phyloP scores from a whole-genome alignment of 1,140 invertebrate species.

The Cotesia glomerata region DNA sequence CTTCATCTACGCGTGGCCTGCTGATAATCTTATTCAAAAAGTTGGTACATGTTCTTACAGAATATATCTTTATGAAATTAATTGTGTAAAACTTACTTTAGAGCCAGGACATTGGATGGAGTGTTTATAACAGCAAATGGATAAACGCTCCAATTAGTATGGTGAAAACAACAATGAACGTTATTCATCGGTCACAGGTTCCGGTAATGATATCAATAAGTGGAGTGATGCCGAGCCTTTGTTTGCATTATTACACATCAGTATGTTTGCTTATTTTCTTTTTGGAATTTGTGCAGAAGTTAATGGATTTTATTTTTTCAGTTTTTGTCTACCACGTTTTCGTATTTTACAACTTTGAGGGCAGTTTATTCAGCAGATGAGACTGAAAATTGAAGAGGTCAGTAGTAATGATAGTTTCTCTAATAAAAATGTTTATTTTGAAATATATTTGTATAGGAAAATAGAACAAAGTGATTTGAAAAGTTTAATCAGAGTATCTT shows the following conservation, averaged over 20 bases:
- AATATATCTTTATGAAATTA: not conserved
- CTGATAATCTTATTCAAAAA: conserved; percentile 37
- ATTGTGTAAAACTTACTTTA: not conserved
- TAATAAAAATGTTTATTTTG: not conserved
- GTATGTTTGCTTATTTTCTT: too few relatives aligned
- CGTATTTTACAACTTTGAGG: not conserved
- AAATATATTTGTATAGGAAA: too few relatives aligned
- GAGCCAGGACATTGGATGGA: conserved; percentile 22
- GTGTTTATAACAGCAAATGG: conserved; percentile 32
- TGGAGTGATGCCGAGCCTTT: conserved; percentile 35
- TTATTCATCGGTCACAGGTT: conserved; percentile 36
- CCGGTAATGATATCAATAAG: conserved; percentile 29
- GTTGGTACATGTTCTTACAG: conserved; percentile 25
- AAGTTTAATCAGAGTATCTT: too few relatives aligned
- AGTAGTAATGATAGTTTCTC: not conserved
- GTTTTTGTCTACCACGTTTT: not conserved
- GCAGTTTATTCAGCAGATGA: not conserved
- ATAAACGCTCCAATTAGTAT: not conserved
- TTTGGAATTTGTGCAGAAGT: too few relatives aligned
- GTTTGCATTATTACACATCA: conserved; percentile 6
- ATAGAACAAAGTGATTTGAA: too few relatives aligned
- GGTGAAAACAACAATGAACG: conserved; percentile 18
- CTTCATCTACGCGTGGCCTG: conserved; percentile 42
- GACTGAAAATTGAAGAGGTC: not conserved
- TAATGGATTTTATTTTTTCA: not conserved